Evolutionary conservation across 2,797 vertebrate species (phyloP), one percentile per base, ranked within the genome.

Genomic region (Pseudochirops corinnae): DNA sequence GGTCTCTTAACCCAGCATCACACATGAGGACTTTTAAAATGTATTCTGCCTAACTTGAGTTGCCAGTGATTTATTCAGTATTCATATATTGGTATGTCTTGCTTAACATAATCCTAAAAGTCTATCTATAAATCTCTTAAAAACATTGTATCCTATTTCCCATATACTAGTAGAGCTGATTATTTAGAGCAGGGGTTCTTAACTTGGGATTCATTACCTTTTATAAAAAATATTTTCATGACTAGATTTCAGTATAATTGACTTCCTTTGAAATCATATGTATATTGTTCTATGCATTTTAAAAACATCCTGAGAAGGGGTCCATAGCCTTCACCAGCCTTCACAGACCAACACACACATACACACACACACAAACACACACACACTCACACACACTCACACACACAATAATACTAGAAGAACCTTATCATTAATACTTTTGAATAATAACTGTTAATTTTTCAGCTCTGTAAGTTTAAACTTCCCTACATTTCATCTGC

Each of bases 91-190:
- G 93, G 90, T 96, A 92, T 97, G 96, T 95, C 97, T 98, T 98
- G 92, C 96, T 96, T 97, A 96, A 94, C 93, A 96, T 90, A 90
- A 92, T 97, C 97, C 96, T 98, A 91, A 97, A 97, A 95, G 97
- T 95, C 97, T 96, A 97, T 94, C 96, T 97, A 58, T 96, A 97
- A 97, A 96, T 96, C 96, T 97, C 96, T 87, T 92, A 96, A 97
- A 97, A 97, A 95, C 90, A 95, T 94, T 94, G 94, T 95, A 95
- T 46, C 58, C 92, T 95, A 56, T 97, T 97, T 97, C 97, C 96
- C 95, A 94, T 97, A 97, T 91, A 60, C 95, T 93, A 95, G 95
- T 95, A 94, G 90, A 97, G 82, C 92, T 95, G 95, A 96, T 93
- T 96, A 95, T 96, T 97, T 96, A 94, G 97, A 97, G 96, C 39